phyloP scores from a whole-genome alignment of 2,888 invertebrate genomes.

The Eumacrocentrus americanus region DNA sequence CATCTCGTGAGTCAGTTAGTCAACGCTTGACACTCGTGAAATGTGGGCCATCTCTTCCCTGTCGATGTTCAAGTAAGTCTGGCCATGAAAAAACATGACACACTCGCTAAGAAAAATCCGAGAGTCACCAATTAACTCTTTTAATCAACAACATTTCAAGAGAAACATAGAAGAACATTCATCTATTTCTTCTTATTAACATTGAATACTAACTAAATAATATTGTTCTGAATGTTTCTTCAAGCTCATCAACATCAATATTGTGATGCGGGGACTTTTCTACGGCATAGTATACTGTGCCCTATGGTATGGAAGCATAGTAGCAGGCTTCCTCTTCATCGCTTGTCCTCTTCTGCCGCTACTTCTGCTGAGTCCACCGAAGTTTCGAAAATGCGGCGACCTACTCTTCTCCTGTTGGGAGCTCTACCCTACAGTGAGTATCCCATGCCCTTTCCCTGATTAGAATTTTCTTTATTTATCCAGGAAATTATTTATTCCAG shows the following conservation, averaged over 20 bases:
- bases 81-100: conserved; percentile 6
- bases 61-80: conserved; percentile 33
- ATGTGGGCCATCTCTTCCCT: conserved; percentile 41
- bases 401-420: conserved; percentile 81
- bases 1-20: conserved; percentile 47
- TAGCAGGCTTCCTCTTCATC: conserved; percentile 64
- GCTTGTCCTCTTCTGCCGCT: conserved; percentile 75
- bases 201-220: conserved; percentile 17
- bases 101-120: neutral
- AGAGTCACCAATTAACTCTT: too few relatives aligned
- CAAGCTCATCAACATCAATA: conserved; percentile 31
- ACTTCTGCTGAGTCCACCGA: conserved; percentile 71
- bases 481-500: conserved; percentile 62
- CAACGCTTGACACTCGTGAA: conserved; percentile 45
- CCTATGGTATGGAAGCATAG: conserved; percentile 64
- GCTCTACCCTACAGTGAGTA: conserved; percentile 79
- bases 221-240: conserved; percentile 7
- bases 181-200: neutral
- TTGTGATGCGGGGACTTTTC: conserved; percentile 54
- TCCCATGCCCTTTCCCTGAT: too few relatives aligned
- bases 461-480: neutral
- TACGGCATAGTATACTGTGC: conserved; percentile 61
- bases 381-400: conserved; percentile 74
- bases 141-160: too few relatives aligned
- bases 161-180: neutral